Evolutionary conservation across 2,888 invertebrate species (phyloP).

Genomic region (Hetaerina titia): DNA sequence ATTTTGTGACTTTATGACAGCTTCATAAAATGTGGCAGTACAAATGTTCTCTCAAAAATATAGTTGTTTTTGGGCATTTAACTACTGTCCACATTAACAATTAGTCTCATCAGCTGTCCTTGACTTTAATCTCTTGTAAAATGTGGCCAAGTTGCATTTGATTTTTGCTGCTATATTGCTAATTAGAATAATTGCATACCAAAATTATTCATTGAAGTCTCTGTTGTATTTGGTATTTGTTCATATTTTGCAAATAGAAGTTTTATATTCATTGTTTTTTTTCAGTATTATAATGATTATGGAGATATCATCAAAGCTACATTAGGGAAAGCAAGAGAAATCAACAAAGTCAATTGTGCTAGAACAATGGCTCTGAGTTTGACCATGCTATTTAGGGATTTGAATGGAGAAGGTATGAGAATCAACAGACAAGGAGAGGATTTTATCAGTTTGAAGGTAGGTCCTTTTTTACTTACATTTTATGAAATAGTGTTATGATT

Average conservation of each 20-base stretch:
- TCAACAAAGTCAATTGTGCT: constrained; percentile 97
- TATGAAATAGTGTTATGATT: constrained; percentile 14
- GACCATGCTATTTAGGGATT: constrained; percentile 90
- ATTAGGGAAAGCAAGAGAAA: constrained; percentile 96
- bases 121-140: no score
- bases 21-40: no score
- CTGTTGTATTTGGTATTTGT: constrained; percentile 9
- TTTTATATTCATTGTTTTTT: constrained; percentile 71
- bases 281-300: constrained; percentile 96
- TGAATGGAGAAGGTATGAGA: constrained; percentile 78
- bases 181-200: no score
- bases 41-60: no score
- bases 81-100: no score
- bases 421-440: constrained; percentile 87
- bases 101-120: no score
- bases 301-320: constrained; percentile 99
- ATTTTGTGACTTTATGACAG: no score
- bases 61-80: no score
- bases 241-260: not conserved
- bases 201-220: no score
- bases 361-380: constrained; percentile 95
- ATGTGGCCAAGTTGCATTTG: no score
- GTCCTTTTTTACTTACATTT: constrained; percentile 57
- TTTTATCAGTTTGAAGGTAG: constrained; percentile 92
- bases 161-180: no score